Conservation (phyloP, 2,113 vertebrate species). For the Gasterosteus nipponicus region DNA sequence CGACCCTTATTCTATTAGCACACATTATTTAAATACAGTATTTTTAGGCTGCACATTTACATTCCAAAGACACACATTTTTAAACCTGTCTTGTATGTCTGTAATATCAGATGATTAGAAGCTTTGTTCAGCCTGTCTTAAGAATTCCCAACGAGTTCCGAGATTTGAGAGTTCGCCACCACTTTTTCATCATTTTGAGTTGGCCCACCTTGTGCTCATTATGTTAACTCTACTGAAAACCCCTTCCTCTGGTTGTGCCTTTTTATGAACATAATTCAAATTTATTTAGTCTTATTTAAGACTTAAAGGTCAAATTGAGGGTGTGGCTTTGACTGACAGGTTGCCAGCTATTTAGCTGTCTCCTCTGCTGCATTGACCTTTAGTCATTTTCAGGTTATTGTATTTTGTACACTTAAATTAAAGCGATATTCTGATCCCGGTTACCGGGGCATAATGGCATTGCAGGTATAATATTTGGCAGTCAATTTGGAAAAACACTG, state of each 20-base stretch:
- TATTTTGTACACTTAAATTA: background rate
- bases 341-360: too few relatives aligned
- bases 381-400: background rate
- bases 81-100: background rate
- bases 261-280: background rate
- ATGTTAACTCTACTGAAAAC: background rate
- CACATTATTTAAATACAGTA: constrained; percentile 5
- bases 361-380: too few relatives aligned
- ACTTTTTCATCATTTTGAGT: constrained; percentile 29
- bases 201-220: constrained; percentile 25
- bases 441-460: background rate
- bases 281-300: background rate
- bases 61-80: constrained; percentile 13
- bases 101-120: constrained; percentile 34
- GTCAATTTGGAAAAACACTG: background rate
- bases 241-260: background rate
- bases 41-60: constrained; percentile 17
- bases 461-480: background rate
- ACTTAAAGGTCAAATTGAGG: too few relatives aligned
- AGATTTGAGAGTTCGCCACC: constrained; percentile 13
- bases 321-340: too few relatives aligned
- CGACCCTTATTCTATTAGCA: background rate
- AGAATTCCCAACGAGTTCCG: constrained; percentile 20
- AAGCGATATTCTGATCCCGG: background rate
- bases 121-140: constrained; percentile 4